Base-by-base conservation (phyloP, 2,113 vertebrate species). In the Ascaphus truei region DNA sequence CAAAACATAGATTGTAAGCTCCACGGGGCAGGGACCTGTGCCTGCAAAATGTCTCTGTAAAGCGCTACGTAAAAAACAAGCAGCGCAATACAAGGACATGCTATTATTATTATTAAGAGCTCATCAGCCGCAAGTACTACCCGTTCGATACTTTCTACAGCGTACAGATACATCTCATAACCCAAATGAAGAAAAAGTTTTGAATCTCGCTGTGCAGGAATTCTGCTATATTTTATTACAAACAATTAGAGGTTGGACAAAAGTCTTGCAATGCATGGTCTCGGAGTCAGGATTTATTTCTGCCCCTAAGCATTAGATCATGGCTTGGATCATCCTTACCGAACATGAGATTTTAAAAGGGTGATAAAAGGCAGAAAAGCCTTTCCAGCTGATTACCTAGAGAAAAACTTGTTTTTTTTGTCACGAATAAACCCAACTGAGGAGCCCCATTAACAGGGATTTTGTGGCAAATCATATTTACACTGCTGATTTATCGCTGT, bases 301-400 rank as follows among this genome's bases (percentile, higher is more conserved):
- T 66, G 50, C 9, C 58, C 74, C 72, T 77, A 82, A 84, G 59
- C 16, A 34, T 56, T 39, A 68, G 51, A 62, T 72, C 36, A 43
- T 13, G 16, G 29, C 58, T 68, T 73, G 75, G 65, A 16, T 51
- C 72, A 76, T 33, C 45, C 61, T 67, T 78, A 41, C 1, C 27
- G 18, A 55, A 11, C 53, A 58, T 10, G 22, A 12, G 43, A 48
- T 37, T 27, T 62, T 71, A 73, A 72, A 47, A 3, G n/a, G 33
- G 20, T 13, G 33, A 75, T 36, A 74, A 76, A 51, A 8, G 30
- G 27, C 11, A 78, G 36, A 71, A 80, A 75, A 69, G 22, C n/a
- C 37, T 36, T 80, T 62, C 50, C 71, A 79, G 47, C 16, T 65
- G 66, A 71, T 71, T 72, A 7, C 52, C 52, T 45, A 62, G 47